Evolutionary conservation across 2,113 vertebrate genomes (phyloP).

Genomic region (Sarotherodon lohbergeri): DNA sequence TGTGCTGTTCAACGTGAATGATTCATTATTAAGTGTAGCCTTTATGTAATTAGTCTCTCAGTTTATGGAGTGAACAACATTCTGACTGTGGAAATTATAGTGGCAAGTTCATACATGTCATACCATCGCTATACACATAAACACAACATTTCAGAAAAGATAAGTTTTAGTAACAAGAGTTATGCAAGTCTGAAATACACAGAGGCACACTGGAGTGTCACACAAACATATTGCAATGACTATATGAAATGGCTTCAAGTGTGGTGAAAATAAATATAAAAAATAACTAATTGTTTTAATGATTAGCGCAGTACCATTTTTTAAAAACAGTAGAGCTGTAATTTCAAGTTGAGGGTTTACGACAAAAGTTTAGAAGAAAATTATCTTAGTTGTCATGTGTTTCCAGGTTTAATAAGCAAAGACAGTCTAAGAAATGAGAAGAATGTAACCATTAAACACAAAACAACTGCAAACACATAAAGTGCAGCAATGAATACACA

Average conservation of each 20-base stretch:
- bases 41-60: neutral
- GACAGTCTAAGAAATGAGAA: neutral
- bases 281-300: neutral
- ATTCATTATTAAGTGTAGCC: constrained; percentile 31
- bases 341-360: neutral
- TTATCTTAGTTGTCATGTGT: neutral
- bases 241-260: neutral
- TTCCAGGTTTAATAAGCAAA: neutral
- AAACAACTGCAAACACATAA: neutral
- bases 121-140: neutral
- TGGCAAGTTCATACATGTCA: neutral
- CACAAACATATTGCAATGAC: neutral
- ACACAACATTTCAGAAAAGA: neutral
- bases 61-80: neutral
- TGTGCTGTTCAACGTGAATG: constrained; percentile 13
- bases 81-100: neutral
- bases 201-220: neutral
- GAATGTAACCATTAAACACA: neutral
- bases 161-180: neutral
- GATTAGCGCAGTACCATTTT: neutral
- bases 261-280: neutral
- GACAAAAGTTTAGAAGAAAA: neutral
- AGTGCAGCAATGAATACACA: neutral
- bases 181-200: neutral
- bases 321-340: neutral